Conservation (phyloP, 2,797 vertebrate genomes). For the Halcyon chelicuti region DNA sequence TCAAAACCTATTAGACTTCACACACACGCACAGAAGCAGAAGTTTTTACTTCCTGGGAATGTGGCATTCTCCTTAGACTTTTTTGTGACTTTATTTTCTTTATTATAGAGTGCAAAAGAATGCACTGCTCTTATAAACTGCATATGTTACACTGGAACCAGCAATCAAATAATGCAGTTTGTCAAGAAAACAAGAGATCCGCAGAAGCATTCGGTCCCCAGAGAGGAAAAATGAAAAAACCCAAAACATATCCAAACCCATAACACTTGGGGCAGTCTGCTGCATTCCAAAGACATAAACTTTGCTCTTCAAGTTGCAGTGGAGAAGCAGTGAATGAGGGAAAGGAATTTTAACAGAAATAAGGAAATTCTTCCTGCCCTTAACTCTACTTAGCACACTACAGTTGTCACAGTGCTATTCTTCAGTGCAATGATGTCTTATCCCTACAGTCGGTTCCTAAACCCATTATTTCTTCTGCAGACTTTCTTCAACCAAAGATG, state of each 20-base stretch:
- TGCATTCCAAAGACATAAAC: slow-evolving; percentile 40
- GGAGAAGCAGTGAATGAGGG: background rate
- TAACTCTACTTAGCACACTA: background rate
- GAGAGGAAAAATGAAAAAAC: background rate
- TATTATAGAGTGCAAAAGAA: slow-evolving; percentile 9
- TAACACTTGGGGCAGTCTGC: background rate
- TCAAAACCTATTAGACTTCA: background rate
- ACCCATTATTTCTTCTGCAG: background rate
- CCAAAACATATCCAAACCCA: background rate
- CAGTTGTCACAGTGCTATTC: background rate
- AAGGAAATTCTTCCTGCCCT: background rate
- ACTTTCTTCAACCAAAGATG: background rate
- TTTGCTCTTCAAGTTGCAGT: slow-evolving; percentile 1
- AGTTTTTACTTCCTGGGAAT: background rate
- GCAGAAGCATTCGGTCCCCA: background rate
- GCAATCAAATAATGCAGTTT: slow-evolving; percentile 6
- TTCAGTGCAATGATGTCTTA: background rate
- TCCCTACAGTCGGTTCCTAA: background rate
- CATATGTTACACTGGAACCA: background rate
- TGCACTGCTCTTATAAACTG: slow-evolving; percentile 13
- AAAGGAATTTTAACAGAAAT: slow-evolving; percentile 4
- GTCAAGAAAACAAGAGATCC: slow-evolving; percentile 20
- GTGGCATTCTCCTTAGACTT: background rate
- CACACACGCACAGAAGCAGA: background rate
- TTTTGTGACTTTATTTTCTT: background rate